These are phyloP conservation scores for Agriotes lineatus DNA, from an alignment of 2,888 invertebrate genomes.

Conservation along the genomic window DNA sequence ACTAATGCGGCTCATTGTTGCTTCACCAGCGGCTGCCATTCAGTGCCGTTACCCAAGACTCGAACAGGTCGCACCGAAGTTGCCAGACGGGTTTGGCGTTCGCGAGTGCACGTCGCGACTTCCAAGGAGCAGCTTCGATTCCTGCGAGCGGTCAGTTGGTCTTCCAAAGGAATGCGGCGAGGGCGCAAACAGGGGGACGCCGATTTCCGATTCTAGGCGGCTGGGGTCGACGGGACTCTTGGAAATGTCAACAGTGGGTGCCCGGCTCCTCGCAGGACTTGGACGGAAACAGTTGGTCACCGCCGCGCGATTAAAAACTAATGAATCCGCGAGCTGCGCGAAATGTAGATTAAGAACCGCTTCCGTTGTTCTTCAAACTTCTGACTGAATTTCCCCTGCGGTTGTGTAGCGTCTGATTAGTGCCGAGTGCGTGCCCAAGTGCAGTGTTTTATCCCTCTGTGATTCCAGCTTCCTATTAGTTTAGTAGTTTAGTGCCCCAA, in stretches of 20 bases:
- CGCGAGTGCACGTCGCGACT: slow-evolving; percentile 39
- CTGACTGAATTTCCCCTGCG: slow-evolving; percentile 45
- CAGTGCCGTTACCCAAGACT: slow-evolving; percentile 52
- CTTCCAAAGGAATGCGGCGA: slow-evolving; percentile 1
- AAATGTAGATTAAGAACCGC: slow-evolving; percentile 38
- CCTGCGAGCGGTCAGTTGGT: slow-evolving; percentile 36
- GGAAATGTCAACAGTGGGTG: slow-evolving; percentile 21
- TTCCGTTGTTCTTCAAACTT: slow-evolving; percentile 40
- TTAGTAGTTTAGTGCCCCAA: slow-evolving; percentile 22
- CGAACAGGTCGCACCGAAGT: slow-evolving; percentile 52
- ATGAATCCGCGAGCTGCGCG: slow-evolving; percentile 1
- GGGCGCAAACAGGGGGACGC: neutral
- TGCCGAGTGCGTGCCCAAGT: slow-evolving; percentile 16
- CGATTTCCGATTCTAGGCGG: neutral
- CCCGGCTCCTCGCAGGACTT: neutral
- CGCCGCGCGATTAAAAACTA: neutral
- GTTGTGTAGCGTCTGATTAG: slow-evolving; percentile 21
- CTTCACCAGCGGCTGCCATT: slow-evolving; percentile 45
- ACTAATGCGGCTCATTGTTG: slow-evolving; percentile 49
- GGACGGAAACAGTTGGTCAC: slow-evolving; percentile 13
- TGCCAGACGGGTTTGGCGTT: slow-evolving; percentile 54
- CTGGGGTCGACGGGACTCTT: neutral
- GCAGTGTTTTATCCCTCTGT: slow-evolving; percentile 23
- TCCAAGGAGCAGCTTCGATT: slow-evolving; percentile 32
- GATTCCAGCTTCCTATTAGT: slow-evolving; percentile 31